phyloP scores from a whole-genome alignment of 2,113 vertebrate species.

The Malaclemys terrapin region DNA sequence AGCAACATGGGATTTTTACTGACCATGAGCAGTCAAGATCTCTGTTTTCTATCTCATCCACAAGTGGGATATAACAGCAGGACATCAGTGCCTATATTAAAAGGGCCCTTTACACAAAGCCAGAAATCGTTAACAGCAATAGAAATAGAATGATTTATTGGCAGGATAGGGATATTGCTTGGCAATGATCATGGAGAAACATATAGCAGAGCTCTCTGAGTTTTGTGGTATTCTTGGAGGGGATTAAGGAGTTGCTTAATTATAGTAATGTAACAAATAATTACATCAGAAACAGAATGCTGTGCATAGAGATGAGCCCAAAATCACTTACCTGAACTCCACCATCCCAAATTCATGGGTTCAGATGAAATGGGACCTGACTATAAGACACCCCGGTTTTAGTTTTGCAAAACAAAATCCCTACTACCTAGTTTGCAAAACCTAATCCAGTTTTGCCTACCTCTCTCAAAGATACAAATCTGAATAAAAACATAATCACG shows the following conservation, averaged over 20 bases:
- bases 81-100: neutral
- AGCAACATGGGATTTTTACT: neutral
- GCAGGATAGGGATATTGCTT: neutral
- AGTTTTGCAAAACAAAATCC: neutral
- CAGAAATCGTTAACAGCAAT: neutral
- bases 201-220: neutral
- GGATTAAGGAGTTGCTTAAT: neutral
- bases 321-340: neutral
- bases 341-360: neutral
- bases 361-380: neutral
- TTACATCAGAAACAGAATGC: neutral
- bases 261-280: neutral
- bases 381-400: neutral
- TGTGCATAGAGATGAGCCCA: neutral
- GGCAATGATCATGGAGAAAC: neutral
- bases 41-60: neutral
- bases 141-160: neutral
- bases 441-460: neutral
- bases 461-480: neutral
- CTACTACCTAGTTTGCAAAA: neutral
- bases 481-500: neutral
- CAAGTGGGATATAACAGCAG: neutral
- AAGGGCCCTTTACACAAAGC: neutral
- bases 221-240: constrained; percentile 24
- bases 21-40: neutral